Percentiles rank a stretch among this genome's conserved stretches.
Conservation (phyloP, 37 sponge, comb jelly and placozoan genomes). For the Cliona cf. orientalis region DNA sequence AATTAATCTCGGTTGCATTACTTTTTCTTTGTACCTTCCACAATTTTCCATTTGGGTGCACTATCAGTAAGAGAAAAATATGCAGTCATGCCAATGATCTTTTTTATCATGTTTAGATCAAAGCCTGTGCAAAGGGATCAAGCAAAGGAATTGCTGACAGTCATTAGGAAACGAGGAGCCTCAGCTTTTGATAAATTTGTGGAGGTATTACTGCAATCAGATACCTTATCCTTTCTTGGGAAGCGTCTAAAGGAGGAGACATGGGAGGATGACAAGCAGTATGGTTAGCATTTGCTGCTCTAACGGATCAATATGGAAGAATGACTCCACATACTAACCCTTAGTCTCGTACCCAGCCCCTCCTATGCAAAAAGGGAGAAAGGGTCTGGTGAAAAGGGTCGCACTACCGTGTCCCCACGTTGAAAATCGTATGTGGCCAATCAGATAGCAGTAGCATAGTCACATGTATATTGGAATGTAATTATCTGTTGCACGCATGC, state of each 20-base stretch:
- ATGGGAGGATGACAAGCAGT: constrained; percentile 8
- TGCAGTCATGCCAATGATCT: not conserved
- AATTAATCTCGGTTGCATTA: no score
- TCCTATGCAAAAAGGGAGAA: no score
- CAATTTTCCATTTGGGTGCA: no score
- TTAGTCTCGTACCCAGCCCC: no score
- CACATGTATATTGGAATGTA: constrained; percentile 8
- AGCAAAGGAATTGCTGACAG: not conserved
- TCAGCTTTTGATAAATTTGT: not conserved
- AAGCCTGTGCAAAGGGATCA: not conserved
- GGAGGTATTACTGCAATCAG: not conserved
- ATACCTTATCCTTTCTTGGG: constrained; percentile 5
- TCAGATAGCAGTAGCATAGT: no score
- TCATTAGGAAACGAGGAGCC: constrained; percentile 6
- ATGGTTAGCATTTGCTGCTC: constrained; percentile 25
- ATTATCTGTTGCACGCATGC: no score
- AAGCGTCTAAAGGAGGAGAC: not conserved
- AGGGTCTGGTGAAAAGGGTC: no score
- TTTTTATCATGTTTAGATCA: not conserved
- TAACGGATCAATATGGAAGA: no score
- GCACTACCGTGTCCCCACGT: no score
- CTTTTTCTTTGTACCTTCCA: no score
- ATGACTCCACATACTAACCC: no score
- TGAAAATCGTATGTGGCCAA: no score
- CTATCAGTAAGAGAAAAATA: constrained; percentile 3